Percentiles rank a stretch among this genome's conserved stretches.
Conservation (phyloP, 2,888 invertebrate species). For the Sphaerophoria taeniata region DNA sequence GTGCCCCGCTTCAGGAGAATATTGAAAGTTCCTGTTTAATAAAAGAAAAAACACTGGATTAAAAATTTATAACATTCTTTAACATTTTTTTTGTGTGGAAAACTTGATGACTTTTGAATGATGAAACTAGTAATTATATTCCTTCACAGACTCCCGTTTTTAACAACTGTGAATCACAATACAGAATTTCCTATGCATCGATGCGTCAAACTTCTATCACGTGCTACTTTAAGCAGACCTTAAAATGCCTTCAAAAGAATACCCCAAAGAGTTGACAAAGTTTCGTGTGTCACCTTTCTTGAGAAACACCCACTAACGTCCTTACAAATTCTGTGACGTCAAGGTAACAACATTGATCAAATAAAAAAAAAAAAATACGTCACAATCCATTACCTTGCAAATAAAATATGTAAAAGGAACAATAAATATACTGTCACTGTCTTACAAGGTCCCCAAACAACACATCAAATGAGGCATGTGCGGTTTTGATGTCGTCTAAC, state of each 20-base stretch:
- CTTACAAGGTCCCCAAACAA: neutral
- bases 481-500: neutral
- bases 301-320: neutral
- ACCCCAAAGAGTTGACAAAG: neutral
- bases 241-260: neutral
- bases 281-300: neutral
- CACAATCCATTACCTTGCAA: slow-evolving; percentile 32
- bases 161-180: too few species aligned
- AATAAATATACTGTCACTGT: neutral
- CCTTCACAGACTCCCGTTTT: too few species aligned
- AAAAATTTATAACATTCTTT: too few species aligned
- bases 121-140: too few species aligned
- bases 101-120: too few species aligned
- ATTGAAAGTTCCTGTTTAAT: too few species aligned
- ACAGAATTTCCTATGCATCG: too few species aligned
- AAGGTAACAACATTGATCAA: slow-evolving; percentile 63
- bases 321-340: slow-evolving; percentile 43
- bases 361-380: slow-evolving; percentile 44
- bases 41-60: too few species aligned
- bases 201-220: too few species aligned
- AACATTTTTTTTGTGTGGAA: too few species aligned
- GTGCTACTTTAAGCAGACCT: neutral
- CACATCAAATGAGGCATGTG: neutral
- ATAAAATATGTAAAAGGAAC: neutral
- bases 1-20: too few species aligned